These are phyloP conservation scores for Tachina lurida DNA, from an alignment of 2,888 invertebrate genomes.

Conservation along the genomic window DNA sequence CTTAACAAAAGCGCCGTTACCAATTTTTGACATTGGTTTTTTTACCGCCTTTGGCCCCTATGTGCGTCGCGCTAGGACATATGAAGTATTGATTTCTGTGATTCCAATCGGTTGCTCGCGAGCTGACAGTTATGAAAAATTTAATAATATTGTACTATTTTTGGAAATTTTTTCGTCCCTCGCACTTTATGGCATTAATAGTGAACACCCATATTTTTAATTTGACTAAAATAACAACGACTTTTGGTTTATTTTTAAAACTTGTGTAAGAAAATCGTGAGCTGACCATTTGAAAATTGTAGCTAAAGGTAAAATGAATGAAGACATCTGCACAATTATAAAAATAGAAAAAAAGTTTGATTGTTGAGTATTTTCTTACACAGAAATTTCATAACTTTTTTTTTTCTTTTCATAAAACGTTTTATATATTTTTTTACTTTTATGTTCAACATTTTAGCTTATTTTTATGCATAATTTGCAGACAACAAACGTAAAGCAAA, in stretches of 20 bases:
- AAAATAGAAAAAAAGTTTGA: slow-evolving; percentile 17
- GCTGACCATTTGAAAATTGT: slow-evolving; percentile 59
- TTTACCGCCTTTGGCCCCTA: too few relatives aligned
- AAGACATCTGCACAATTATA: slow-evolving; percentile 36
- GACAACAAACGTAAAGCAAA: not conserved
- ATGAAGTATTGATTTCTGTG: too few relatives aligned
- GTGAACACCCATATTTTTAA: slow-evolving; percentile 19
- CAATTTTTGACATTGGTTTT: too few relatives aligned
- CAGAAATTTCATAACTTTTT: slow-evolving; percentile 51
- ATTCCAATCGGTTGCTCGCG: too few relatives aligned
- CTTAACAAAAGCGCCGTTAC: too few relatives aligned
- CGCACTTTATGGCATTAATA: not conserved
- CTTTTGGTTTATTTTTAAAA: not conserved
- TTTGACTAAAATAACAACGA: not conserved
- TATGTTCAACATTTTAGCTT: slow-evolving; percentile 22
- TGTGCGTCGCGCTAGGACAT: too few relatives aligned
- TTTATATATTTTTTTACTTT: slow-evolving; percentile 8
- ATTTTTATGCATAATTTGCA: slow-evolving; percentile 19
- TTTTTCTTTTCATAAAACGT: not conserved
- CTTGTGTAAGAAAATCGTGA: slow-evolving; percentile 58
- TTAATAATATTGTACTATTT: not conserved
- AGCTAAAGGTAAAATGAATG: slow-evolving; percentile 32
- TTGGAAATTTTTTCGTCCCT: too few relatives aligned
- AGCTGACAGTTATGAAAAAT: too few relatives aligned
- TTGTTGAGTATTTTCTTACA: slow-evolving; percentile 51